Conservation (phyloP, 1,140 invertebrate species). For the Pseudomyrmex flavicornis region DNA sequence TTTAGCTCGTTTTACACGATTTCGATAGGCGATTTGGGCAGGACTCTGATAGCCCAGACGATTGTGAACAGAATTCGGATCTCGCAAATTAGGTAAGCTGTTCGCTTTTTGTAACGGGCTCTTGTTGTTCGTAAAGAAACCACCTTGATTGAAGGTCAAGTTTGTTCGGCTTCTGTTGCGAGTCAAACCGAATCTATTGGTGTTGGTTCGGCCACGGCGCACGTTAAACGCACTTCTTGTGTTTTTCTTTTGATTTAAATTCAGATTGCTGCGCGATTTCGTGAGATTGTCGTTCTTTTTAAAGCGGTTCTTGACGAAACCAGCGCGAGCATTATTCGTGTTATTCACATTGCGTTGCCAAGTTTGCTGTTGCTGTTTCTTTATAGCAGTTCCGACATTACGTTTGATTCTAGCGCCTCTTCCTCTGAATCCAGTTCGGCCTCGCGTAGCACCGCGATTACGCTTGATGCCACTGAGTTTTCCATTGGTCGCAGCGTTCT, state of each 20-base stretch:
- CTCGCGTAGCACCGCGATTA: conserved; percentile 56
- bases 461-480: conserved; percentile 68
- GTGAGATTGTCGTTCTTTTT: conserved; percentile 71
- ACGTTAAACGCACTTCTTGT: conserved; percentile 70
- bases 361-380: conserved; percentile 64
- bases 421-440: conserved; percentile 65
- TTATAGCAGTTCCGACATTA: conserved; percentile 55
- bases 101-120: conserved; percentile 77
- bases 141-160: conserved; percentile 68
- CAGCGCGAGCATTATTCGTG: conserved; percentile 55
- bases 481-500: conserved; percentile 69
- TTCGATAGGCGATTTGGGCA: conserved; percentile 82
- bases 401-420: conserved; percentile 64
- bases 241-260: conserved; percentile 67
- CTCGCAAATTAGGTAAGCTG: conserved; percentile 80
- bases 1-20: conserved; percentile 82
- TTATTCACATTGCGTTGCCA: conserved; percentile 60
- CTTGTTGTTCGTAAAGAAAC: conserved; percentile 76
- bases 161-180: conserved; percentile 80
- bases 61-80: conserved; percentile 83
- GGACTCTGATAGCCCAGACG: conserved; percentile 83
- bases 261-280: conserved; percentile 75
- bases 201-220: conserved; percentile 64
- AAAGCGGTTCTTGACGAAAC: conserved; percentile 80
- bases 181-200: conserved; percentile 70